Percentiles rank a stretch among this genome's conserved stretches.
Evolutionary conservation across 2,797 vertebrate genomes (phyloP).

Genomic region (Protosalanx chinensis): DNA sequence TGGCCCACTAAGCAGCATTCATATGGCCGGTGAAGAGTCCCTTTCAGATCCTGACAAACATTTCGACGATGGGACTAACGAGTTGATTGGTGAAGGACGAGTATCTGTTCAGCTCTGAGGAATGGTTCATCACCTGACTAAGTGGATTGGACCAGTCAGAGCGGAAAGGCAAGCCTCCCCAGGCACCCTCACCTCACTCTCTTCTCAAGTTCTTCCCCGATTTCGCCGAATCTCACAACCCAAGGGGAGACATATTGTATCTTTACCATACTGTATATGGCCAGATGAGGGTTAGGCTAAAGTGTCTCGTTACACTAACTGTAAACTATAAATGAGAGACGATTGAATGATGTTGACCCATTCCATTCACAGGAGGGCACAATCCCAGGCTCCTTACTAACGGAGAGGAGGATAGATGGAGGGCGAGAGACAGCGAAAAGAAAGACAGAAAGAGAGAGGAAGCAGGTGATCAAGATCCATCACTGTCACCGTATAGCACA

Average conservation of each 20-base stretch:
- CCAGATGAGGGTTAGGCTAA: conserved; percentile 2
- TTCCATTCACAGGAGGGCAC: conserved; percentile 18
- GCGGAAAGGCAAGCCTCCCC: not conserved
- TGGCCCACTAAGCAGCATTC: conserved; percentile 33
- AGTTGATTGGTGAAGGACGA: not conserved
- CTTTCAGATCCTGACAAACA: not conserved
- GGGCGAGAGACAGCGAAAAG: not conserved
- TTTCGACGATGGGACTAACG: not conserved
- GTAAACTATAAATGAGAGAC: conserved; percentile 7
- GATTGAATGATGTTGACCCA: conserved; percentile 8
- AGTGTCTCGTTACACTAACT: conserved; percentile 12
- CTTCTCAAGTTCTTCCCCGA: not conserved
- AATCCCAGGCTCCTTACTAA: conserved; percentile 13
- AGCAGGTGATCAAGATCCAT: not conserved
- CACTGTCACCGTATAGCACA: not conserved
- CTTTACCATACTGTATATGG: not conserved
- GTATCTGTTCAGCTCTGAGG: not conserved
- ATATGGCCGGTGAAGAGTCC: conserved; percentile 29
- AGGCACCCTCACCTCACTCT: not conserved
- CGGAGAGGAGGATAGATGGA: conserved; percentile 2
- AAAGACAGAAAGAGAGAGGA: not conserved
- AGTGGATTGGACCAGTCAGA: not conserved
- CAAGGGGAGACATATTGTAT: not conserved
- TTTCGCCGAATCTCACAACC: not conserved
- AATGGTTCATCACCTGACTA: not conserved